phyloP scores from a whole-genome alignment of 2,113 vertebrate genomes.

The Etheostoma spectabile region DNA sequence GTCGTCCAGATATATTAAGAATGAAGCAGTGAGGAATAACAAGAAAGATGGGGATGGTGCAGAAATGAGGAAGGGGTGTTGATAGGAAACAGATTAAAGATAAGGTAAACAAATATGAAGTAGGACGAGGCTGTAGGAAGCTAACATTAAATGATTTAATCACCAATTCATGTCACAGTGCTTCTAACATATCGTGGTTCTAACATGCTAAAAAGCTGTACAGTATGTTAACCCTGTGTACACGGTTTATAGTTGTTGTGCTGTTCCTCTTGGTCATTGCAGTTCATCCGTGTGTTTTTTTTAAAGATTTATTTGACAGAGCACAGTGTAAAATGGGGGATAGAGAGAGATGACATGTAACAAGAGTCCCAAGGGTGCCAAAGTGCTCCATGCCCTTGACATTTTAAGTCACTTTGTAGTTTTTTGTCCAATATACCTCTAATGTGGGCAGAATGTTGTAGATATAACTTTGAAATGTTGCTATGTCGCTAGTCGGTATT shows the following conservation, averaged over 20 bases:
- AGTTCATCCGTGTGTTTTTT: neutral
- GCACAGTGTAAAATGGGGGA: too few species aligned
- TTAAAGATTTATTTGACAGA: too few species aligned
- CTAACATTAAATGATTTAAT: neutral
- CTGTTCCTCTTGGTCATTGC: neutral
- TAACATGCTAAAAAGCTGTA: neutral
- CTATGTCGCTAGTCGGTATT: too few species aligned
- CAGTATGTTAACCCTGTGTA: neutral
- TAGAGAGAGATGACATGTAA: too few species aligned
- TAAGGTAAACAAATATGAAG: neutral
- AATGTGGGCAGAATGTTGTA: neutral
- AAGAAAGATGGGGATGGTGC: neutral
- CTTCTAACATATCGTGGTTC: neutral
- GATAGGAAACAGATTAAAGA: too few species aligned
- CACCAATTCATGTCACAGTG: neutral
- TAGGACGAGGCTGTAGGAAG: neutral
- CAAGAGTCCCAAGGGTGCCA: too few species aligned
- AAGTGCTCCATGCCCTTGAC: too few species aligned
- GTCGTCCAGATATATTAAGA: neutral
- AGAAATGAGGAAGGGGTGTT: neutral
- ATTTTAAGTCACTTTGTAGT: neutral
- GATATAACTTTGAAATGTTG: neutral
- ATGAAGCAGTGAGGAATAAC: conserved; percentile 11
- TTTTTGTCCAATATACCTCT: neutral
- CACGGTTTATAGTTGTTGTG: neutral